Base-by-base conservation (phyloP, 2,888 invertebrate species). In the Eueremaeus valkanovi region DNA sequence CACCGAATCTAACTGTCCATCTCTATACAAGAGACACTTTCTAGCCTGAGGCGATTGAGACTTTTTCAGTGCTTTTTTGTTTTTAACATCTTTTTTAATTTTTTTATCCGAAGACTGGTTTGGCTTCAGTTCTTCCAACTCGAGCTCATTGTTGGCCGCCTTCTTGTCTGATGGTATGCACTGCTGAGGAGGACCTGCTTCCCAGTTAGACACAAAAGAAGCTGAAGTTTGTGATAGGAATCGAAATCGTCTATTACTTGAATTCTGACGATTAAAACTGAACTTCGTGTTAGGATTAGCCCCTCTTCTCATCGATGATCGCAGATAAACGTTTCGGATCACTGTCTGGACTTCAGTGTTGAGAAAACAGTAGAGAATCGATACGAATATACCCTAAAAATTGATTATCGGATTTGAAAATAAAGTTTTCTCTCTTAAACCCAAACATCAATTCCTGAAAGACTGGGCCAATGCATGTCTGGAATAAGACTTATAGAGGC, bases 361-460 rank as follows among this genome's bases (percentile, higher is more conserved):
- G 77, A 78, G 77, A 74, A 79, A 79, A 74, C 79, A 79, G 66
- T 79, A 79, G 2, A 79, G 77, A 68, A 79, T 76, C 18, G 79
- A 78, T 6, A 79, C 79, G 45, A 79, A 79, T 61, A 79, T 79
- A n/a, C 79, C 79, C 79, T 79, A 58, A n/a, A 76, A 76, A 49
- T 29, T 29, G 3, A 29, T 58, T 58, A 58, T 21, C 27, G 0
- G 16, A 3, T 29, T 29, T n/a, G n/a, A n/a, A n/a, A n/a, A n/a
- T n/a, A n/a, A n/a, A n/a, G n/a, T n/a, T n/a, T n/a, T n/a, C n/a
- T n/a, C n/a, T n/a, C n/a, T n/a, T n/a, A n/a, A n/a, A n/a, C n/a
- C n/a, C n/a, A n/a, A n/a, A n/a, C n/a, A n/a, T n/a, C n/a, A n/a
- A n/a, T n/a, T n/a, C n/a, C n/a, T n/a, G n/a, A n/a, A n/a, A n/a